Evolutionary conservation across 1,140 invertebrate species (phyloP).

Genomic region (Nasonia vitripennis): DNA sequence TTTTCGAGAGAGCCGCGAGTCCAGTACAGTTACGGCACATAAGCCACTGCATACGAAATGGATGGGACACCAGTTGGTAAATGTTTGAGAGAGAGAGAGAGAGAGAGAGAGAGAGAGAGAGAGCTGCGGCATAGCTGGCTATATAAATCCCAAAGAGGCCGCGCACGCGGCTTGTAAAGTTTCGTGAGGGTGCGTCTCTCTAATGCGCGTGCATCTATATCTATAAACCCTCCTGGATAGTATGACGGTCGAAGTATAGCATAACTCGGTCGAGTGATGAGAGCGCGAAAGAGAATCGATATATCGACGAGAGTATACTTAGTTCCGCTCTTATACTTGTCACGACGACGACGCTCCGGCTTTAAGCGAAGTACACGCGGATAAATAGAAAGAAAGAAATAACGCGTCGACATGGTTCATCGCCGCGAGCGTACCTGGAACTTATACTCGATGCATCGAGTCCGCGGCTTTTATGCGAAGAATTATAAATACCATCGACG

Average conservation of each 20-base stretch:
- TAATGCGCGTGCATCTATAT: not conserved
- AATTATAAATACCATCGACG: not conserved
- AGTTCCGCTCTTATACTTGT: not conserved
- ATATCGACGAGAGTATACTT: slow-evolving; percentile 31
- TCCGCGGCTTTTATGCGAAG: too few relatives aligned
- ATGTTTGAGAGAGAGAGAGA: not conserved
- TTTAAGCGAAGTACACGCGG: not conserved
- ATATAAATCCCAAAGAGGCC: not conserved
- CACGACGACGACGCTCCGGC: not conserved
- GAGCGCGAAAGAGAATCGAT: slow-evolving; percentile 21
- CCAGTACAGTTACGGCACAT: too few relatives aligned
- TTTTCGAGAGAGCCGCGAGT: too few relatives aligned
- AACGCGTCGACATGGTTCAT: not conserved
- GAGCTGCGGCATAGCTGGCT: not conserved
- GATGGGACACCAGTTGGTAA: too few relatives aligned
- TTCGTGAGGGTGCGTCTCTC: not conserved
- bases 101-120: not conserved
- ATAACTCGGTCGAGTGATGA: not conserved
- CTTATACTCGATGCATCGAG: not conserved
- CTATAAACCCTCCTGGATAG: not conserved
- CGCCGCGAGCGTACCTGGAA: not conserved
- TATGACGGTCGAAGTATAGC: not conserved
- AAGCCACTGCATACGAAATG: too few relatives aligned
- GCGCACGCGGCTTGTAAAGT: slow-evolving; percentile 11
- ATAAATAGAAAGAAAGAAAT: slow-evolving; percentile 1